A percentile compares a stretch with the other conserved stretches of the same genome.
Evolutionary conservation across 2,797 vertebrate species (phyloP).

Genomic region (Girardinus metallicus): DNA sequence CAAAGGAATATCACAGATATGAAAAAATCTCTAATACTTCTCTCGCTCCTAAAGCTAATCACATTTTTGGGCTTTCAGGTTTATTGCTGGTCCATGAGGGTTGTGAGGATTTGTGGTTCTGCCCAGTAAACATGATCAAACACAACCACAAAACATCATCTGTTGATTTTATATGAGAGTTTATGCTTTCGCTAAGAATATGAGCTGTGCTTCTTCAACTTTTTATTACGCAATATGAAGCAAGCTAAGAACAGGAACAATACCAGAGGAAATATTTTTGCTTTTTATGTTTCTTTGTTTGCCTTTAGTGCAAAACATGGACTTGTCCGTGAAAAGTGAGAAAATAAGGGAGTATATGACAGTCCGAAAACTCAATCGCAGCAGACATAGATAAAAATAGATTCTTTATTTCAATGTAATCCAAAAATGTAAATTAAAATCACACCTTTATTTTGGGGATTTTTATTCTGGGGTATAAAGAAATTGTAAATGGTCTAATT

Average conservation of each 20-base stretch:
- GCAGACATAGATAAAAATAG: neutral
- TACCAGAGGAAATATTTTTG: neutral
- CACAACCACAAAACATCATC: neutral
- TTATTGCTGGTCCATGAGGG: constrained; percentile 24
- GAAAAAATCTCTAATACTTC: constrained; percentile 52
- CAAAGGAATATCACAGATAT: constrained; percentile 37
- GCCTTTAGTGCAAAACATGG: neutral
- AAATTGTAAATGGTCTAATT: neutral
- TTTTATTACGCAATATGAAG: neutral
- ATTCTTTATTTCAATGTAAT: neutral
- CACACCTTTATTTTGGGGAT: neutral
- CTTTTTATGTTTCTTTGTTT: neutral
- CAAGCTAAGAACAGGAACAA: neutral
- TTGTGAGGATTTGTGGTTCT: constrained; percentile 29
- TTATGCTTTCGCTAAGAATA: neutral
- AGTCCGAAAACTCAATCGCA: neutral
- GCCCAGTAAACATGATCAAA: neutral
- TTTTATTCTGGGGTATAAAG: neutral
- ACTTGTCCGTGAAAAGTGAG: neutral
- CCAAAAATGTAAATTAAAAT: neutral
- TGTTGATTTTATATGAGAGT: neutral
- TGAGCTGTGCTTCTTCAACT: neutral
- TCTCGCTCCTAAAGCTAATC: constrained; percentile 38
- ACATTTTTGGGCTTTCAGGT: constrained; percentile 12
- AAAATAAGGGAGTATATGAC: neutral